phyloP scores from a whole-genome alignment of 2,888 invertebrate genomes.

The Parnassius smintheus region DNA sequence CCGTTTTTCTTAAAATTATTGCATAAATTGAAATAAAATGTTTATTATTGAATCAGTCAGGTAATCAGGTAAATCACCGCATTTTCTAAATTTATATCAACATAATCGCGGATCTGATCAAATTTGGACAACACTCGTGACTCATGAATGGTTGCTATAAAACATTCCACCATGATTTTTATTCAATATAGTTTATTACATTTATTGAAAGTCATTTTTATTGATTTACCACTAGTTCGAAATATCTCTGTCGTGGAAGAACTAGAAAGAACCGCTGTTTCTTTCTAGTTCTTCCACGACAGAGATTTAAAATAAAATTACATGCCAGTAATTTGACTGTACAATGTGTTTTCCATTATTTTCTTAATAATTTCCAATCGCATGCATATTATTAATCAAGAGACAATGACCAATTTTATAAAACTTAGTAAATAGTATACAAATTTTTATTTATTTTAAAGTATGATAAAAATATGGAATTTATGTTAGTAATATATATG shows the following conservation, averaged over 20 bases:
- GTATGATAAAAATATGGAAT: too few relatives aligned
- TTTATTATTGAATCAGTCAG: slow-evolving; percentile 15
- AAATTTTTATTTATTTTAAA: not conserved
- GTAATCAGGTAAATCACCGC: too few relatives aligned
- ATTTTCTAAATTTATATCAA: slow-evolving; percentile 15
- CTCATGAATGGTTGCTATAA: slow-evolving; percentile 2
- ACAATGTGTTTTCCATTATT: slow-evolving; percentile 8
- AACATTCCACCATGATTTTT: slow-evolving; percentile 7
- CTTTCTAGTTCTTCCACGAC: too few relatives aligned
- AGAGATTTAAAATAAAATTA: too few relatives aligned
- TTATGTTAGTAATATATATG: not conserved
- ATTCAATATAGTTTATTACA: too few relatives aligned
- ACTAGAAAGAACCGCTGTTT: too few relatives aligned
- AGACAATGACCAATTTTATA: slow-evolving; percentile 15
- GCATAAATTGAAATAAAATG: not conserved
- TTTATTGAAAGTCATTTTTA: too few relatives aligned
- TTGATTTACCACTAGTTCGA: too few relatives aligned
- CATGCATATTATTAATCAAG: slow-evolving; percentile 5
- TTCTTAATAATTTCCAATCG: slow-evolving; percentile 12
- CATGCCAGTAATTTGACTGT: too few relatives aligned
- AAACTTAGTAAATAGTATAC: slow-evolving; percentile 7
- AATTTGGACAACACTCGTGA: slow-evolving; percentile 2
- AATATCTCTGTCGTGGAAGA: too few relatives aligned
- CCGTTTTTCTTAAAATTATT: slow-evolving; percentile 4
- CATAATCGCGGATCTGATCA: slow-evolving; percentile 10